Evolutionary conservation across 1,140 invertebrate genomes (phyloP).

Genomic region (Zaprionus capensis): DNA sequence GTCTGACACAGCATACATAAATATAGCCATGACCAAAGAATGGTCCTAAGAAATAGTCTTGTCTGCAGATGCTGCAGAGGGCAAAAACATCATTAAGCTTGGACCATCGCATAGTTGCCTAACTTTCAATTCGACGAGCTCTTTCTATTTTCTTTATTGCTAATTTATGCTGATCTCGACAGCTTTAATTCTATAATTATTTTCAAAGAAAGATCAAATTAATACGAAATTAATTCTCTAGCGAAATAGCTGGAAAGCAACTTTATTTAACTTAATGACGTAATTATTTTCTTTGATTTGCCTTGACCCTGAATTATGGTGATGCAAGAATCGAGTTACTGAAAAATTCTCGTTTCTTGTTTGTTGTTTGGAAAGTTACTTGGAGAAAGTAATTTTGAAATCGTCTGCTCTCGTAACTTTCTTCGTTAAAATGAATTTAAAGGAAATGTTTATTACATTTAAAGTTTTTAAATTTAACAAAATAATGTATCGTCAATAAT

Average conservation of each 20-base stretch:
- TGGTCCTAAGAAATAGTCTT: slow-evolving; percentile 47
- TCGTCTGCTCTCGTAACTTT: neutral
- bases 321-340: slow-evolving; percentile 3
- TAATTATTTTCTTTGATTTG: slow-evolving; percentile 22
- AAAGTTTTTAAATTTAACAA: too few relatives aligned
- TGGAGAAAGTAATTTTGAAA: neutral
- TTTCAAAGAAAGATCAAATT: slow-evolving; percentile 46
- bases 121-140: slow-evolving; percentile 37
- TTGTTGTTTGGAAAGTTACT: slow-evolving; percentile 10
- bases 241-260: slow-evolving; percentile 16
- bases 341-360: slow-evolving; percentile 1
- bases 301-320: slow-evolving; percentile 45
- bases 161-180: slow-evolving; percentile 64
- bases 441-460: too few relatives aligned
- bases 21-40: slow-evolving; percentile 69
- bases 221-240: slow-evolving; percentile 58
- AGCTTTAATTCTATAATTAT: slow-evolving; percentile 68
- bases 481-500: too few relatives aligned
- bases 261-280: slow-evolving; percentile 32
- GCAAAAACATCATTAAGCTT: slow-evolving; percentile 69
- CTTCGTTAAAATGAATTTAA: neutral
- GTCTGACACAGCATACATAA: slow-evolving; percentile 36
- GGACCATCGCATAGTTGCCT: slow-evolving; percentile 29
- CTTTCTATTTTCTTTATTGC: slow-evolving; percentile 71
- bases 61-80: slow-evolving; percentile 26